Base-by-base conservation (phyloP, 2,113 vertebrate genomes). In the Cyanoliseus patagonus region DNA sequence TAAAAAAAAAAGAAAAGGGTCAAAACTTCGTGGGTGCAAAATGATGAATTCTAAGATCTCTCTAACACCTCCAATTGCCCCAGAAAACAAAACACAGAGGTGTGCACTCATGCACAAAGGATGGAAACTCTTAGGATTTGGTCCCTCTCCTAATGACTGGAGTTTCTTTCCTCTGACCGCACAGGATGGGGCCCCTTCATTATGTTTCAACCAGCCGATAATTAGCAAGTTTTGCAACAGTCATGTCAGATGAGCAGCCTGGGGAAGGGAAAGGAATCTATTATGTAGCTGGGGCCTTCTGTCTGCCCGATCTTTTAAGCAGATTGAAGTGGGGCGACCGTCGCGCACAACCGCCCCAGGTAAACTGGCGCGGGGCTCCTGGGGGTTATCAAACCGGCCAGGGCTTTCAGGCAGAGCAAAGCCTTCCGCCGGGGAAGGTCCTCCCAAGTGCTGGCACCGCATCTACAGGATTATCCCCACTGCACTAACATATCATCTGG, bases 181-280 rank as follows among this genome's bases (percentile, higher is more conserved):
- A 1, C 96, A 87, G 96, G 97, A 98, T 98, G 98, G 98, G 98
- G 98, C 98, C 98, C 97, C 98, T 99, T 98, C 98, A 98, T 99
- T 98, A 98, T 98, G 98, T 98, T 98, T 95, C 98, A 98, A 98
- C 98, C 98, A 97, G 98, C 98, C 96, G 97, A 98, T 99, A 99
- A 99, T 99, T 99, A 99, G 99, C 98, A 98, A 98, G 97, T 98
- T 98, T 98, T 93, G 95, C 88, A 92, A 93, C 83, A 44, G 90
- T 57, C 55, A 23, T 76, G 95, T 95, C 91, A 96, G 88, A 84
- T 24, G 83, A 97, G 92, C 94, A 95, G 96, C 97, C 89, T 51
- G 96, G 72, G 95, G 92, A 97, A 93, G 96, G 83, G 82, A 93
- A 94, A 86, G 95, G 97, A 97, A 97, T 95, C 97, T 93, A 97